Base-by-base conservation (phyloP, 2,797 vertebrate genomes). In the Brotula barbata region DNA sequence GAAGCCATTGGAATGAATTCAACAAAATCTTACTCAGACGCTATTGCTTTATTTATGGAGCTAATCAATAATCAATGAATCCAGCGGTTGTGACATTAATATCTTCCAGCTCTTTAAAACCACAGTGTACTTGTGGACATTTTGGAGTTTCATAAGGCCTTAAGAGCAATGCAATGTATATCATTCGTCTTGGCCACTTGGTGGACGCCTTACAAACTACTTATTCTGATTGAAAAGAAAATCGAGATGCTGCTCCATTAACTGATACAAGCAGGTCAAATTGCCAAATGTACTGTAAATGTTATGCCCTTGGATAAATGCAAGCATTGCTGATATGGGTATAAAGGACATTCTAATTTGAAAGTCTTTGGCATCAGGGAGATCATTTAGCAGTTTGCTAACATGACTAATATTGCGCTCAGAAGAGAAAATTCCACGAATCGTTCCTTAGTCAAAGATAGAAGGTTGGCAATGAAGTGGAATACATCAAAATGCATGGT, bases 181-280 rank as follows among this genome's bases (percentile, higher is more conserved):
- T n/a, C n/a, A n/a, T n/a, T n/a, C n/a, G n/a, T n/a, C n/a, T 43
- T 3, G 33, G 20, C 36, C 33, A 44, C 28, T 1, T 31, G 13
- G 44, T 11, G 39, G 56, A 34, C 45, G 20, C 20, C n/a, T 13
- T 14, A 28, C 16, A 25, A 50, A 64, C 31, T 13, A 1, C 4
- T 47, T 19, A 43, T 49, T 49, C 22, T 37, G 13, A 17, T 31
- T 3, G 47, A 20, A 21, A 11, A 52, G 8, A 54, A 10, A 7
- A 11, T 6, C 13, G 15, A 49, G 21, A 58, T 7, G 8, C 6
- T 37, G 36, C 13, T 37, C 3, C 5, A 12, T 41, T 45, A 19
- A 39, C 15, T 50, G 6, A 64, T 22, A 40, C 49, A 46, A 34
- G 16, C 11, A 33, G 36, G 33, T 46, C 40, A 51, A n/a, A 10